Base-by-base conservation (phyloP, 2,797 vertebrate genomes). In the Serranus cabrilla region DNA sequence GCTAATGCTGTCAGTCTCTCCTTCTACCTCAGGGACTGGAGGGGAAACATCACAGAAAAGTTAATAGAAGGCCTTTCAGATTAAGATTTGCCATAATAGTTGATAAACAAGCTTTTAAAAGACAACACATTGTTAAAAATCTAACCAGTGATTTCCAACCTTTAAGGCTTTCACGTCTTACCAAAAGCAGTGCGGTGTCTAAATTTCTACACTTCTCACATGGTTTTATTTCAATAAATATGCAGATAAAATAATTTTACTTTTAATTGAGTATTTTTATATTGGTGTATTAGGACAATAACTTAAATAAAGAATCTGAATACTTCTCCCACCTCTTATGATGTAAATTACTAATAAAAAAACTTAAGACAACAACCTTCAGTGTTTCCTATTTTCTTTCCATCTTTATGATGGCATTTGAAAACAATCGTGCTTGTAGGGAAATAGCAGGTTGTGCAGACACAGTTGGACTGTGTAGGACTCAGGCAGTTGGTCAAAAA, bases 1-100 rank as follows among this genome's bases (percentile, higher is more conserved):
- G 79, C 97, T 99, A 92, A 99, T 99, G 91, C 98, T 99, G 93
- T 99, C 98, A 0, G 86, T 89, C 87, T 99, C 98, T 57, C 97
- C 97, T 91, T 99, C 98, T 17, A 95, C 81, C 91, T 99, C 98
- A 9, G 96, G 95, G 83, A 99, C 98, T 99, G 85, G 23, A 55
- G 37, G 45, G 25, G 65, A 47, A 16, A 67, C n/a, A 67, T 4
- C 42, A 66, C 77, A 54, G 65, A 18, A 54, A 49, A 11, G 40
- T 45, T 18, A 21, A 59, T 1, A 34, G 23, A 70, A 21, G 43
- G 27, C 27, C 6, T 31, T 31, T 31, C 27, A 31, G 27, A 31
- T 31, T 31, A 31, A 31, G 27, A 31, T 31, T 31, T 31, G 27
- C 3, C 27, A 31, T 31, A 31, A 31, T 31, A 31, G 5, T 34